A percentile compares a stretch with the other conserved stretches of the same genome.
Evolutionary conservation across 2,113 vertebrate genomes (phyloP).

Genomic region (Cricetomys ansorgei): DNA sequence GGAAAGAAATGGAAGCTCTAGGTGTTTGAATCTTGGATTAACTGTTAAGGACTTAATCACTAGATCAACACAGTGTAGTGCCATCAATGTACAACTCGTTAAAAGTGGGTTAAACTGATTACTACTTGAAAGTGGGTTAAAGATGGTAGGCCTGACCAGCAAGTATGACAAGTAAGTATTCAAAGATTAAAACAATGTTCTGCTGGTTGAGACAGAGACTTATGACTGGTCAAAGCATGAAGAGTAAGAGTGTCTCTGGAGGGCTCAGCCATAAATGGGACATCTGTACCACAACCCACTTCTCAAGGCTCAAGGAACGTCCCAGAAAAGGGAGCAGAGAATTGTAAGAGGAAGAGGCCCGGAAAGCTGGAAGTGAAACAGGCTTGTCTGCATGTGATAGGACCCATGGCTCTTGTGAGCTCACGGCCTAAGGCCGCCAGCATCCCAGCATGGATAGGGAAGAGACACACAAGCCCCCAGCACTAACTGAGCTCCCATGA

Average conservation of each 20-base stretch:
- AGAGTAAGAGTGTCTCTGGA: no score
- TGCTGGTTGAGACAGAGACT: not conserved
- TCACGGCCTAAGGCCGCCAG: rapidly evolving
- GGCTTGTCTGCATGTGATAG: no score
- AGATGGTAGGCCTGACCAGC: not conserved
- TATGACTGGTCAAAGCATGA: not conserved
- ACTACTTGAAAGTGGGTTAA: constrained; percentile 49
- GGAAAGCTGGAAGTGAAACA: not conserved
- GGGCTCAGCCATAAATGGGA: not conserved
- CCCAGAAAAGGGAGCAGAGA: not conserved
- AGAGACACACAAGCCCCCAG: not conserved
- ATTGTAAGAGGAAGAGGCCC: no score
- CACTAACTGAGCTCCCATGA: not conserved
- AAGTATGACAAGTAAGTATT: constrained; percentile 65
- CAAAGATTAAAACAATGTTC: constrained; percentile 76
- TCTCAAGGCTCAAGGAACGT: not conserved
- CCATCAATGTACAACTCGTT: constrained; percentile 34
- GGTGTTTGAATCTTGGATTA: constrained; percentile 68
- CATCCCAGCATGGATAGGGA: no score
- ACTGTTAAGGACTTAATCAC: constrained; percentile 41
- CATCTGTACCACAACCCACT: not conserved
- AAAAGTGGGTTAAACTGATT: constrained; percentile 44
- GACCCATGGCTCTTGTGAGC: no score
- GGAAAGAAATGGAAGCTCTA: constrained; percentile 55
- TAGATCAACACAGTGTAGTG: constrained; percentile 67